Evolutionary conservation across 2,113 vertebrate species (phyloP).

Genomic region (Macaca fascicularis): T2T-MFA8v1.1 NC_088381.1:151561501-151562000

Average conservation of each 20-base stretch:
- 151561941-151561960: not conserved
- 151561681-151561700: fast-evolving
- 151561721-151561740: not conserved
- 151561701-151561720: not conserved
- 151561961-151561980: not conserved
- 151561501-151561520: fast-evolving
- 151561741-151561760: not conserved
- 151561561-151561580: not conserved
- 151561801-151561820: not conserved
- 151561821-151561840: not conserved
- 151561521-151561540: too few species aligned
- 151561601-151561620: not conserved
- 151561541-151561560: fast-evolving
- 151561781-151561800: not conserved
- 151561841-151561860: not conserved
- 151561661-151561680: not conserved
- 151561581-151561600: not conserved
- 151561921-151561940: not conserved
- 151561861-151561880: not conserved
- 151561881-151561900: not conserved
- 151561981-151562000: not conserved
- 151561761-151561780: not conserved
- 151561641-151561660: not conserved
- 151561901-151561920: not conserved
- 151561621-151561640: not conserved